Base-by-base conservation (phyloP, 1,140 invertebrate species). In the Tyrophagus putrescentiae region DNA sequence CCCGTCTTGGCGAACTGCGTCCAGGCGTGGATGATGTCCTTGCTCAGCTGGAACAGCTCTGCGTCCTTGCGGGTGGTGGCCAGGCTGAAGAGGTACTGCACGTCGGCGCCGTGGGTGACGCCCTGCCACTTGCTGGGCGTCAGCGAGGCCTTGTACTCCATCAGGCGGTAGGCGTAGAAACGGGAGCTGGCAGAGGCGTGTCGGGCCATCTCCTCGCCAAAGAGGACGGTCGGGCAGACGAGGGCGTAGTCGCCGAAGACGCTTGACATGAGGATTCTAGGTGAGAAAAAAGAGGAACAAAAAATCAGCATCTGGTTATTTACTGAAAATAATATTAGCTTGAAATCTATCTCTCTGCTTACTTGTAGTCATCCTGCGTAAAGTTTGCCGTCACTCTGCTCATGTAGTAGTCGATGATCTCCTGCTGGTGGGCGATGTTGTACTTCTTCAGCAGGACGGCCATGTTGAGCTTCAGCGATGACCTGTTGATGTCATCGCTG, bases 71-170 rank as follows among this genome's bases (percentile, higher is more conserved):
- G 52, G 11, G 31, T 27, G 9, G 65, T 36, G 3, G 66, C 64
- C 16, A 6, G 60, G 4, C 92, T 91, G 71, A 95, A 95, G 21
- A 94, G 79, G 71, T 89, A 97, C 68, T 80, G 85, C 62, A 97
- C 93, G 72, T 97, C 93, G 72, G 95, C 91, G 0, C 82, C 92
- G 71, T 97, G 93, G 78, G 95, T 83, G 0, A 90, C 88, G 9
- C 92, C 92, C 62, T 91, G 89, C 92, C 92, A 97, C n/a, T n/a
- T n/a, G n/a, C n/a, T n/a, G n/a, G n/a, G n/a, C n/a, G n/a, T n/a
- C n/a, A n/a, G n/a, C n/a, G n/a, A n/a, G n/a, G n/a, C n/a, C n/a
- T n/a, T n/a, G n/a, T n/a, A n/a, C n/a, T n/a, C n/a, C 3, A n/a
- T 57, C 32, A 33, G 31, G 6, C 31, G 31, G 21, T 57, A 57